phyloP scores from a whole-genome alignment of 2,888 invertebrate species.

The Tetrapedia diversipes region DNA sequence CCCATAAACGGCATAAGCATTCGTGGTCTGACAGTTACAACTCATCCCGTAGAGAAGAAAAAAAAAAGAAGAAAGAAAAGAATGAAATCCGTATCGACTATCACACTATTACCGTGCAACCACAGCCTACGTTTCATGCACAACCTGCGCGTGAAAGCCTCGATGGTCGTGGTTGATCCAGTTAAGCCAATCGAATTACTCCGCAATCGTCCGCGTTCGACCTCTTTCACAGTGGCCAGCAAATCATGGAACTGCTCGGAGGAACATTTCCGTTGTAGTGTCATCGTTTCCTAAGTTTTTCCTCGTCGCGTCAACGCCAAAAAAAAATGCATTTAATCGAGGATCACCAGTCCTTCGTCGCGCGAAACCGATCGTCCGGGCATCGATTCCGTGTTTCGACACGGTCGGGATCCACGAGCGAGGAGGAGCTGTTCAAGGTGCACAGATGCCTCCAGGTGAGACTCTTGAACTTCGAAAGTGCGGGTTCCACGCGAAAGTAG shows the following conservation, averaged over 20 bases:
- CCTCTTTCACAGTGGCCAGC: slow-evolving; percentile 36
- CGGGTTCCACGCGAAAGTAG: not conserved
- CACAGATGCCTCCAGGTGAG: slow-evolving; percentile 24
- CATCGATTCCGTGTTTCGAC: slow-evolving; percentile 4
- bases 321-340: slow-evolving; percentile 38
- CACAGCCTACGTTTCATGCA: slow-evolving; percentile 7
- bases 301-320: not conserved
- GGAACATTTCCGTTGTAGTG: slow-evolving; percentile 23
- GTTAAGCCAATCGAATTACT: slow-evolving; percentile 74
- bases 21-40: too few species aligned
- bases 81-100: slow-evolving; percentile 14
- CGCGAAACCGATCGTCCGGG: not conserved
- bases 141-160: slow-evolving; percentile 18
- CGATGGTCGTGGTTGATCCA: slow-evolving; percentile 58
- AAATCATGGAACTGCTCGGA: slow-evolving; percentile 45
- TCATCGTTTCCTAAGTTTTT: not conserved
- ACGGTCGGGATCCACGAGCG: not conserved
- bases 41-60: not conserved
- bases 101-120: slow-evolving; percentile 12
- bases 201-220: slow-evolving; percentile 37
- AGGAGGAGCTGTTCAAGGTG: slow-evolving; percentile 2
- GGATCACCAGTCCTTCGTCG: not conserved
- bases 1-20: too few species aligned
- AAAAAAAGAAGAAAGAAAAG: not conserved
- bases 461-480: slow-evolving; percentile 6